Base-by-base conservation (phyloP, 2,797 vertebrate species). In the Chromis chromis region DNA sequence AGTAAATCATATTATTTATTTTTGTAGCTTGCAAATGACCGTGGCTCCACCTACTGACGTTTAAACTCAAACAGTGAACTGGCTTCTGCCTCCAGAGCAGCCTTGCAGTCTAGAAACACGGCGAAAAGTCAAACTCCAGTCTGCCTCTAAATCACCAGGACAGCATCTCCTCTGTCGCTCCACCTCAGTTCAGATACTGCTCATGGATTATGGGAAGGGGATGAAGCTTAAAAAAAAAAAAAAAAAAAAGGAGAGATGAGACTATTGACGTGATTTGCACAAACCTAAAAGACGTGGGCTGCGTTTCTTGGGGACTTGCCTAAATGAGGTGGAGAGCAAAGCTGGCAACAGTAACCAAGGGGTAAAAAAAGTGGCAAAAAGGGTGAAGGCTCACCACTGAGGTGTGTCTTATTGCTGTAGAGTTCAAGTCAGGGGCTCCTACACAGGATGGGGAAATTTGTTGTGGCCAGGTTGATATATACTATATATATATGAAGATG, bases 251-350 rank as follows among this genome's bases (percentile, higher is more conserved):
- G 74, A 55, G 82, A 55, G 76, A 76, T 67, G 78, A 89, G 91
- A 95, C 94, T 85, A 89, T 88, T 93, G 84, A 96, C 93, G 93
- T 94, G 90, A 96, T 96, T 97, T 97, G 97, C 96, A 97, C 96
- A 95, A 92, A 95, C 93, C 94, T 94, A 90, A 95, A 83, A 93
- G 94, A 90, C 86, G 84, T 94, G 92, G 93, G 82, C 83, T 93
- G 85, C 74, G 63, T 89, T 83, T 88, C 75, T 91, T 93, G 86
- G 92, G 91, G 90, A 92, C 68, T 78, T 76, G 62, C 82, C 59
- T 71, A 31, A 63, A 70, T 11, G 40, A 54, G 27, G n/a, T 17
- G 53, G 70, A 70, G 56, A 50, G 79, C 42, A 61, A 91, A 92
- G 90, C 90, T 88, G 91, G 90, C 93, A 90, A 94, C 92, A 88